Base-by-base conservation (phyloP, 2,888 invertebrate genomes). In the Eristalis intricaria region DNA sequence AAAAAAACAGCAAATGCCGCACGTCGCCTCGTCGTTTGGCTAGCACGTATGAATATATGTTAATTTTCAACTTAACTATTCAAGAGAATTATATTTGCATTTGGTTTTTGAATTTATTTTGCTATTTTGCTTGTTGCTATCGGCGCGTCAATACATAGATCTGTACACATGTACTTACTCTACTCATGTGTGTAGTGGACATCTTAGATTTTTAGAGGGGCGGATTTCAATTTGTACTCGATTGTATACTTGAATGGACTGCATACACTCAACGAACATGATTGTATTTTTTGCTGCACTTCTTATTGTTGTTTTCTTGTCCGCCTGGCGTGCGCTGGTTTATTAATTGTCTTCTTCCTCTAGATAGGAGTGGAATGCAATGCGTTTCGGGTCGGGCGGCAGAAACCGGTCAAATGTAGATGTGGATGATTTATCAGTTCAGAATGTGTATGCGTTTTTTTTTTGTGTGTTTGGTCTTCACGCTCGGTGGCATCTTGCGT, bases 291-390 rank as follows among this genome's bases (percentile, higher is more conserved):
- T 35, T 29, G 64, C 2, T 71, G 78, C 70, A 70, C n/a, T 38
- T 65, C 22, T 64, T 64, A 60, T 60, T 23, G 13, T 35, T 23
- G 40, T 10, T 32, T 38, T 35, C 29, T 40, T 13, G 23, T 1
- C n/a, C n/a, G 26, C 26, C 64, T 79, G 79, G 58, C 66, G 65
- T 71, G 70, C 15, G 70, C 82, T 82, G 70, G 65, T 50, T 65
- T 68, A 60, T 70, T 76, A 76, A 76, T 82, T 76, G 66, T 65
- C 35, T 76, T 71, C 70, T 82, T 82, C 82, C 82, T 61, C 66
- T 70, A 60, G 69, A 74, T 70, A 75, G 74, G 75, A 32, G 50
- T 66, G 64, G 50, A 38, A 58, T 66, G 35, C 40, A 32, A 61
- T 68, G 66, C 60, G 29, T 60, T 75, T 65, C 29, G 56, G 56